phyloP scores from a whole-genome alignment of 2,113 vertebrate species.

The Redunca redunca region DNA sequence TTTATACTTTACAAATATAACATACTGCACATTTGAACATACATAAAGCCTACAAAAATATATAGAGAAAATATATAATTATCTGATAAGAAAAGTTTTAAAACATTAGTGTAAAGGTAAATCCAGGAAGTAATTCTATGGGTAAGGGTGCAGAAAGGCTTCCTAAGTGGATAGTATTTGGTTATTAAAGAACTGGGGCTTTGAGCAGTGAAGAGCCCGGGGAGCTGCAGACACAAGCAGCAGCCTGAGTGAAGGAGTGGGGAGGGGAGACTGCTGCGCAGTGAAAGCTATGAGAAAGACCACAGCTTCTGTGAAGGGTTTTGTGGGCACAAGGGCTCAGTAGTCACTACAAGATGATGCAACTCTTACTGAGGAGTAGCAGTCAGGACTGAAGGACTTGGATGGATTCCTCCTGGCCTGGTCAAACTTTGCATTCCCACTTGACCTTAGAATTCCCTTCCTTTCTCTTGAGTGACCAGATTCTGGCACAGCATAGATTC shows the following conservation, averaged over 20 bases:
- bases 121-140: neutral
- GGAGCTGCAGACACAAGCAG: fast-evolving
- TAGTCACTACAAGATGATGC: fast-evolving
- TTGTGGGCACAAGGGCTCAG: neutral
- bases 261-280: fast-evolving
- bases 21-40: neutral
- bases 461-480: neutral
- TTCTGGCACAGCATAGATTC: neutral
- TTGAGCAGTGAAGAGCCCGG: neutral
- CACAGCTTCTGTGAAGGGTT: fast-evolving
- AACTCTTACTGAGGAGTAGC: fast-evolving
- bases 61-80: neutral
- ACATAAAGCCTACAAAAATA: neutral
- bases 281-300: fast-evolving
- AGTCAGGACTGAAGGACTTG: no score
- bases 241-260: fast-evolving
- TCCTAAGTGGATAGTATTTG: fast-evolving
- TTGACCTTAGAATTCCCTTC: no score
- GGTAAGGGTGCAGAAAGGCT: neutral
- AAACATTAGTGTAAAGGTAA: neutral
- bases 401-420: fast-evolving
- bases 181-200: fast-evolving
- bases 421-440: fast-evolving
- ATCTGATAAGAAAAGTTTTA: neutral
- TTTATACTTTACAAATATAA: neutral